Percentiles rank a stretch among this genome's conserved stretches.
Evolutionary conservation across 2,797 vertebrate genomes (phyloP).

Genomic region (Cygnus olor): DNA sequence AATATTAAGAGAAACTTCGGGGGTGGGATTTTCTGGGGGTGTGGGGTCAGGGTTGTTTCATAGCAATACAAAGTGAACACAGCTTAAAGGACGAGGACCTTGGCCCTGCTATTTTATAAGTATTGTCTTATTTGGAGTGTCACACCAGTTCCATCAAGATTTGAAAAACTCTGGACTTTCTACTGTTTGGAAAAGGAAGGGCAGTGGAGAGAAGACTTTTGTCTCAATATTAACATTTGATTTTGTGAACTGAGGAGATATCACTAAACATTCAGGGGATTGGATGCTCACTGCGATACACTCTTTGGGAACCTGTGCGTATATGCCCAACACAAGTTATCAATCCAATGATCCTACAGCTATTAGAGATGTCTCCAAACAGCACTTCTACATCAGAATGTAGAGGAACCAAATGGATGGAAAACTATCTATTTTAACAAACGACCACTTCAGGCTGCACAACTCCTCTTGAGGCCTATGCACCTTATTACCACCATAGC

Average conservation of each 20-base stretch:
- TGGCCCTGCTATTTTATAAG: neutral
- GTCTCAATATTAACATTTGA: neutral
- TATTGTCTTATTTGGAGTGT: neutral
- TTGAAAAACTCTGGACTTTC: neutral
- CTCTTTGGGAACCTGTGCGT: neutral
- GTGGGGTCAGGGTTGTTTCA: neutral
- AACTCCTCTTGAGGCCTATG: neutral
- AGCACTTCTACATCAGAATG: neutral
- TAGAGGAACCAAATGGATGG: neutral
- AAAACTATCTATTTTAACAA: neutral
- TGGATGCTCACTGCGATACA: neutral
- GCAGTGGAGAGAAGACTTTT: neutral
- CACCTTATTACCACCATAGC: neutral
- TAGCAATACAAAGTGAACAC: neutral
- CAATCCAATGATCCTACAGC: neutral
- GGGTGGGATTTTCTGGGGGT: accelerated
- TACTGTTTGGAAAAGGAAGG: neutral
- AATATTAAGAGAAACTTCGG: neutral
- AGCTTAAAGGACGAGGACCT: neutral
- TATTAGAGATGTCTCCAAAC: neutral
- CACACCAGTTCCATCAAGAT: neutral
- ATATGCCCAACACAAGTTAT: neutral
- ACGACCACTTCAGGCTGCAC: neutral
- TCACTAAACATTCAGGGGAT: neutral
- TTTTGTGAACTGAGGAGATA: neutral